phyloP scores from a whole-genome alignment of 2,113 vertebrate genomes.

The Salvator merianae region DNA sequence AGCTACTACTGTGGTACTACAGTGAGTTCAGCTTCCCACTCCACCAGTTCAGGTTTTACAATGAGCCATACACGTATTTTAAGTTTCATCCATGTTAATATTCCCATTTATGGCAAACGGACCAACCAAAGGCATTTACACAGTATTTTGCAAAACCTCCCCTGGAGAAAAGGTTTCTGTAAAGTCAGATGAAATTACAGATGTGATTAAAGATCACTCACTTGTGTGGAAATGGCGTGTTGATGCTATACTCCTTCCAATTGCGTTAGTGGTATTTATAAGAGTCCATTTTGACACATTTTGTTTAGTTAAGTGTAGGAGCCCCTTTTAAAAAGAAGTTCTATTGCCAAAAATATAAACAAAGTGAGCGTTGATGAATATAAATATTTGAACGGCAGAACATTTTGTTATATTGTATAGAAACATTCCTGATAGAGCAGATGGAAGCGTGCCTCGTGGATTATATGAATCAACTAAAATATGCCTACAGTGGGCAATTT shows the following conservation, averaged over 20 bases:
- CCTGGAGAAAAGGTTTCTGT: constrained; percentile 45
- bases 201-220: constrained; percentile 56
- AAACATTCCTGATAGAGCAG: constrained; percentile 71
- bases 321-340: constrained; percentile 79
- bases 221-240: constrained; percentile 47
- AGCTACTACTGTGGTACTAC: neutral
- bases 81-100: constrained; percentile 11
- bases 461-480: constrained; percentile 64
- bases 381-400: constrained; percentile 83
- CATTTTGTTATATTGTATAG: constrained; percentile 74
- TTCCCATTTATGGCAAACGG: constrained; percentile 48
- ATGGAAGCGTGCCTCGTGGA: constrained; percentile 65
- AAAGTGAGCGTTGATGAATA: constrained; percentile 77
- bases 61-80: neutral
- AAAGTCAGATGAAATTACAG: constrained; percentile 62
- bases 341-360: constrained; percentile 83
- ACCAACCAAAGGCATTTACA: constrained; percentile 40
- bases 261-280: constrained; percentile 74
- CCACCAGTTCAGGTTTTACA: constrained; percentile 27
- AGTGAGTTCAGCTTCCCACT: constrained; percentile 28
- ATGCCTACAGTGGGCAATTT: constrained; percentile 61
- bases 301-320: constrained; percentile 82
- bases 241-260: constrained; percentile 55
- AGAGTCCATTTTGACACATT: constrained; percentile 78
- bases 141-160: constrained; percentile 5